Conservation (phyloP, 2,888 invertebrate genomes). For the Strigamia maritima region DNA sequence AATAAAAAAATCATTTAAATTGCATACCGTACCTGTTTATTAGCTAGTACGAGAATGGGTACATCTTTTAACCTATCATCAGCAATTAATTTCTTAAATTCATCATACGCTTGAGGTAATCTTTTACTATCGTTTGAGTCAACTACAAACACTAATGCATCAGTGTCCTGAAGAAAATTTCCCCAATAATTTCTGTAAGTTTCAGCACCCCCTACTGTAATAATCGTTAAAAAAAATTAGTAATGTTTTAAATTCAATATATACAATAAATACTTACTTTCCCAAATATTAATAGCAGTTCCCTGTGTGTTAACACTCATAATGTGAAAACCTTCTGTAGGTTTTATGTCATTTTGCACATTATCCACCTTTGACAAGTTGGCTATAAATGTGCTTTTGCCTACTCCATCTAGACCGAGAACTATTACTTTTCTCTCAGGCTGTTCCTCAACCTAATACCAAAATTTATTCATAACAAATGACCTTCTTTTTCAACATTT, state of each 20-base stretch:
- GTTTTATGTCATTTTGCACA: slow-evolving; percentile 38
- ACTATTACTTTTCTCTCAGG: slow-evolving; percentile 44
- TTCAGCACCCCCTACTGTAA: slow-evolving; percentile 46
- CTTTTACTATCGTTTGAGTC: slow-evolving; percentile 45
- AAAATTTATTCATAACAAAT: neutral
- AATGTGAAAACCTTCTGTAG: slow-evolving; percentile 46
- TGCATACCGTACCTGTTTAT: slow-evolving; percentile 47
- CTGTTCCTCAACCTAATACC: slow-evolving; percentile 29
- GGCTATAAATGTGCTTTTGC: slow-evolving; percentile 46
- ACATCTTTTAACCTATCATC: slow-evolving; percentile 44
- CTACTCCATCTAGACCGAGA: slow-evolving; percentile 46
- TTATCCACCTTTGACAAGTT: slow-evolving; percentile 43
- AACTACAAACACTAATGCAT: slow-evolving; percentile 46
- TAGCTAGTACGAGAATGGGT: slow-evolving; percentile 46
- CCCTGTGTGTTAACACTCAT: slow-evolving; percentile 44
- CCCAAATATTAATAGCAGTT: slow-evolving; percentile 45
- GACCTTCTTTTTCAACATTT: neutral
- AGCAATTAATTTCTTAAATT: slow-evolving; percentile 45
- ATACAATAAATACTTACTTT: slow-evolving; percentile 46
- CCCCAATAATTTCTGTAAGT: slow-evolving; percentile 45
- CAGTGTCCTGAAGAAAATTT: slow-evolving; percentile 47
- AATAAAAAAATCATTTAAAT: neutral
- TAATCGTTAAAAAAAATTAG: slow-evolving; percentile 19
- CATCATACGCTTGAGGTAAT: slow-evolving; percentile 44
- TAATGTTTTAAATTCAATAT: too few species aligned